These are phyloP conservation scores for Gnathonemus echidnorhynchus DNA, from an alignment of 2,113 vertebrate genomes.

Conservation along the genomic window DNA sequence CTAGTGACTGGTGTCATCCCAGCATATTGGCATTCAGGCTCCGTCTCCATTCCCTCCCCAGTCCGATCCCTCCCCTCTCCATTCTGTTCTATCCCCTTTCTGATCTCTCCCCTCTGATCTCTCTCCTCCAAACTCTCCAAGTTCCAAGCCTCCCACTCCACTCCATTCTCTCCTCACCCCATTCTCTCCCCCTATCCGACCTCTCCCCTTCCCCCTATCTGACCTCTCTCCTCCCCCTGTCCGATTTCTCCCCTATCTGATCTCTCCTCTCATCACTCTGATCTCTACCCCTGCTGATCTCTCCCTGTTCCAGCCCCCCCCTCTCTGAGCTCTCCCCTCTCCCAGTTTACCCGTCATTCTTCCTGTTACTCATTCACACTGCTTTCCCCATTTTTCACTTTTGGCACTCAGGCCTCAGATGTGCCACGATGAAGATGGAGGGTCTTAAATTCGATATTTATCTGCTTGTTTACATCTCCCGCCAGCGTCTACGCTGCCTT, in stretches of 20 bases:
- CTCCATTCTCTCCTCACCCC: background rate
- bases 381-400: background rate
- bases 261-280: background rate
- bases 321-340: background rate
- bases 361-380: background rate
- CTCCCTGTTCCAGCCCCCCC: background rate
- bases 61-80: background rate
- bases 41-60: background rate
- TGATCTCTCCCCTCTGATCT: background rate
- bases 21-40: background rate
- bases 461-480: background rate
- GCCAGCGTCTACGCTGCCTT: background rate
- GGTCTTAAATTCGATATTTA: background rate
- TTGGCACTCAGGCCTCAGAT: background rate
- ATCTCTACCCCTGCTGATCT: background rate
- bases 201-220: background rate
- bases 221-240: background rate
- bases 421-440: slow-evolving; percentile 11
- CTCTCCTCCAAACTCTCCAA: background rate
- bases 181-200: too few relatives aligned
- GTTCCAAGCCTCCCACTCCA: background rate
- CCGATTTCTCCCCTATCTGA: too few relatives aligned
- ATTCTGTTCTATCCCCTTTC: background rate
- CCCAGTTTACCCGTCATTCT: background rate
- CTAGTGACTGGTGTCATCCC: background rate